Evolutionary conservation across 1,140 invertebrate genomes (phyloP).

Genomic region (Lordiphosa collinella): DNA sequence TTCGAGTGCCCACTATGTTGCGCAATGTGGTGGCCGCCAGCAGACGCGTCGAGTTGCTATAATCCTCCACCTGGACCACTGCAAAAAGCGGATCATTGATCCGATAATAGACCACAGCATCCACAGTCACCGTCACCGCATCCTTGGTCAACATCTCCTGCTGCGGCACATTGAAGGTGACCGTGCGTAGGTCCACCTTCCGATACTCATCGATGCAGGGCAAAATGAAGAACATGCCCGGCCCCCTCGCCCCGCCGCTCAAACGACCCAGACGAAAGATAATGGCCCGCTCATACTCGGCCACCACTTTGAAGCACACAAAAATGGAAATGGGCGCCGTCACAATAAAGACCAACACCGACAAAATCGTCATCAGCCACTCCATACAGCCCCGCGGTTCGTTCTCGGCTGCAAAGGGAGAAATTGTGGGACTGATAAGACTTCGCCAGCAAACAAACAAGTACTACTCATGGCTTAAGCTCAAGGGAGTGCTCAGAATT

Average conservation of each 20-base stretch:
- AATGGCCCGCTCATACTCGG: conserved; percentile 92
- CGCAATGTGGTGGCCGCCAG: conserved; percentile 92
- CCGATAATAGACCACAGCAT: conserved; percentile 95
- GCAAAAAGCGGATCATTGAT: conserved; percentile 89
- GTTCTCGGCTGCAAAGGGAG: conserved; percentile 79
- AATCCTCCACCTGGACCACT: conserved; percentile 88
- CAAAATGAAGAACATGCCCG: conserved; percentile 92
- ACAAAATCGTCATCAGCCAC: conserved; percentile 88
- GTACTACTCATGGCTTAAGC: no score
- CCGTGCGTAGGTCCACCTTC: conserved; percentile 92
- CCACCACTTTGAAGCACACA: conserved; percentile 87
- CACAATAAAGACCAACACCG: conserved; percentile 87
- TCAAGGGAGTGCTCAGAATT: no score
- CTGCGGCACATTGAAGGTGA: conserved; percentile 82
- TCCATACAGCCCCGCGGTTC: conserved; percentile 85
- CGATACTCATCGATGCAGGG: conserved; percentile 94
- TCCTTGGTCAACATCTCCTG: conserved; percentile 92
- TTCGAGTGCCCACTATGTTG: conserved; percentile 96
- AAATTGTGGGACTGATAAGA: no score
- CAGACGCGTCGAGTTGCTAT: conserved; percentile 88
- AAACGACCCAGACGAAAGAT: conserved; percentile 92
- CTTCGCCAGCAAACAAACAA: no score
- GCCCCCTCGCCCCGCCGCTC: conserved; percentile 82
- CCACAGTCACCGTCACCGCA: conserved; percentile 94
- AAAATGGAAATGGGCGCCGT: conserved; percentile 92